A percentile compares a stretch with the other conserved stretches of the same genome.
phyloP scores from a whole-genome alignment of 2,888 invertebrate genomes.

The Cosmia trapezina region DNA sequence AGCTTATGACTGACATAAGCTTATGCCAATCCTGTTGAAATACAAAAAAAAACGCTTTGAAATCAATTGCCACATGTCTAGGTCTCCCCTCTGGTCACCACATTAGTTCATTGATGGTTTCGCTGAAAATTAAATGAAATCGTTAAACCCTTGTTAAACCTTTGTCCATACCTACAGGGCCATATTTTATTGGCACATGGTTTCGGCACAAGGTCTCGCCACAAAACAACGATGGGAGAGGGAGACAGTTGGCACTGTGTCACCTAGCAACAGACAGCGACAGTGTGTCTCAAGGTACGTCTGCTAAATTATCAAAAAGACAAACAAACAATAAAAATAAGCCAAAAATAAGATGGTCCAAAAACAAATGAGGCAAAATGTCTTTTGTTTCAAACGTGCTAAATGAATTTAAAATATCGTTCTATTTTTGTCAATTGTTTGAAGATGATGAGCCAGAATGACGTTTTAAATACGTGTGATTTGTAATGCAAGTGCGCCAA shows the following conservation, averaged over 20 bases:
- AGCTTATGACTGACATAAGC: no score
- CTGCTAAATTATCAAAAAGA: conserved; percentile 20
- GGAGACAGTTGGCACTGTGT: conserved; percentile 30
- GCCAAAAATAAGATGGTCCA: neutral
- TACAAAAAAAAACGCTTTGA: no score
- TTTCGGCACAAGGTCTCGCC: conserved; percentile 11
- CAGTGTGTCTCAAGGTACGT: conserved; percentile 41
- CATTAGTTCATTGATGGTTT: no score
- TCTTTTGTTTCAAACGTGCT: neutral
- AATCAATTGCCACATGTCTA: no score
- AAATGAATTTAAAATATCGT: neutral
- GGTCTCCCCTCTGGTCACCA: no score
- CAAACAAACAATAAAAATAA: conserved; percentile 13
- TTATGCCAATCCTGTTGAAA: no score
- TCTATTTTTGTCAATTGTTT: neutral
- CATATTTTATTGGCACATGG: conserved; percentile 10
- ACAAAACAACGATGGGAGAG: neutral
- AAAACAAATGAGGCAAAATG: neutral
- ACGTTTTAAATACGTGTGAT: no score
- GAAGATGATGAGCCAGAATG: neutral
- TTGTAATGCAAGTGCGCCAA: neutral
- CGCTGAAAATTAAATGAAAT: neutral
- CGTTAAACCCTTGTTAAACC: neutral
- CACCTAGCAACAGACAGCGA: conserved; percentile 32
- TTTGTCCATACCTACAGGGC: neutral